A percentile compares a stretch with the other conserved stretches of the same genome.
Conservation (phyloP, 1,140 invertebrate species). For the Octopus sinensis region DNA sequence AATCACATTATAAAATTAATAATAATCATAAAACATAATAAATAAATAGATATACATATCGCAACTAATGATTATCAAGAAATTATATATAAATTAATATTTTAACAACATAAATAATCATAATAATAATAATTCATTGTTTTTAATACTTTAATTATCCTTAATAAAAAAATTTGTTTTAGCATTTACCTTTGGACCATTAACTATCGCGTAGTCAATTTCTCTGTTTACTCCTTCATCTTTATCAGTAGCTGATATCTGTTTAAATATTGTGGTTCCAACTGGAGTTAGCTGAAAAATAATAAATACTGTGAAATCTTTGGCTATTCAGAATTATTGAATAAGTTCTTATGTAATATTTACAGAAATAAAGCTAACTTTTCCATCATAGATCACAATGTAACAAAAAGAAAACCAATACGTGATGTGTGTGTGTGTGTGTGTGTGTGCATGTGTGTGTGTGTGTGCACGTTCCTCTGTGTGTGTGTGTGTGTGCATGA, state of each 20-base stretch:
- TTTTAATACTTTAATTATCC: no score
- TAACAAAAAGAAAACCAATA: neutral
- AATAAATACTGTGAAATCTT: neutral
- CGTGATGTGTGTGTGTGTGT: neutral
- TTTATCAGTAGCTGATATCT: neutral
- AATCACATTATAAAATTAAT: no score
- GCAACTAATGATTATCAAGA: no score
- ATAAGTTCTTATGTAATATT: no score
- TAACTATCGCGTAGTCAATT: neutral
- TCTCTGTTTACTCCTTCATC: neutral
- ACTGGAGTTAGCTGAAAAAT: neutral
- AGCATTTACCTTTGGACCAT: neutral
- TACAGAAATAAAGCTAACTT: neutral
- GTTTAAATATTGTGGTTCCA: neutral
- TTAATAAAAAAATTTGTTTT: no score
- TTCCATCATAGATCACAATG: neutral
- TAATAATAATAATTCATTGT: no score
- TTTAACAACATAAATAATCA: no score
- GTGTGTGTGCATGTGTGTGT: neutral
- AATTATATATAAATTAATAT: no score
- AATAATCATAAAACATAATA: no score
- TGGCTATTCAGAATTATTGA: no score
- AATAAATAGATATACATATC: no score
- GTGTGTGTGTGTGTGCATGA: neutral
- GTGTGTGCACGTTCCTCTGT: neutral